Percentiles rank a stretch among this genome's conserved stretches.
Conservation (phyloP, 2,888 invertebrate species). For the Pseudoips prasinana region DNA sequence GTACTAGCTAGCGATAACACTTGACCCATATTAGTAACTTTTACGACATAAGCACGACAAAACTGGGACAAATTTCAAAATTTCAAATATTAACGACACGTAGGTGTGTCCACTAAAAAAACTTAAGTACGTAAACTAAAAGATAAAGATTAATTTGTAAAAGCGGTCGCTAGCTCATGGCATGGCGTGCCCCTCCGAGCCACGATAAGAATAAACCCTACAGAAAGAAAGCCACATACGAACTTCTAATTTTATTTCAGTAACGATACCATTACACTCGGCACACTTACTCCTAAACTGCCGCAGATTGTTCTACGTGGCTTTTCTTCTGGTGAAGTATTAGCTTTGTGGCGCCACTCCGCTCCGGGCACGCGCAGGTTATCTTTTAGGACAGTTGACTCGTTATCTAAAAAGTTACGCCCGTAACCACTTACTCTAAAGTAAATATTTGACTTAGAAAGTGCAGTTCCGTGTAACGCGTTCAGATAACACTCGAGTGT, state of each 20-base stretch:
- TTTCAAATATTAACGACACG: slow-evolving; percentile 17
- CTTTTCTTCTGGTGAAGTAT: slow-evolving; percentile 16
- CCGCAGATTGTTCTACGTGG: too few relatives aligned
- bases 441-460: slow-evolving; percentile 79
- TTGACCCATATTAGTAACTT: slow-evolving; percentile 20
- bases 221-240: too few relatives aligned
- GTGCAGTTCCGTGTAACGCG: slow-evolving; percentile 78
- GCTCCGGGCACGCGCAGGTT: slow-evolving; percentile 54
- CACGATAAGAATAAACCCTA: slow-evolving; percentile 22
- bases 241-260: too few relatives aligned
- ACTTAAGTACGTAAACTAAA: slow-evolving; percentile 30
- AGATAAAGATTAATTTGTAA: slow-evolving; percentile 66
- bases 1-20: slow-evolving; percentile 9
- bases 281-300: too few relatives aligned
- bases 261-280: too few relatives aligned
- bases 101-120: slow-evolving; percentile 54
- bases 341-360: slow-evolving; percentile 5
- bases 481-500: slow-evolving; percentile 68
- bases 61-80: slow-evolving; percentile 28
- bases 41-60: slow-evolving; percentile 22
- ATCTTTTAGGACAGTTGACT: slow-evolving; percentile 68
- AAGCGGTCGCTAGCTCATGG: too few relatives aligned
- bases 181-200: slow-evolving; percentile 2
- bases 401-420: slow-evolving; percentile 69
- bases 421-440: slow-evolving; percentile 67